A percentile compares a stretch with the other conserved stretches of the same genome.
phyloP scores from a whole-genome alignment of 2,888 invertebrate genomes.

The Adelognathus sp. region DNA sequence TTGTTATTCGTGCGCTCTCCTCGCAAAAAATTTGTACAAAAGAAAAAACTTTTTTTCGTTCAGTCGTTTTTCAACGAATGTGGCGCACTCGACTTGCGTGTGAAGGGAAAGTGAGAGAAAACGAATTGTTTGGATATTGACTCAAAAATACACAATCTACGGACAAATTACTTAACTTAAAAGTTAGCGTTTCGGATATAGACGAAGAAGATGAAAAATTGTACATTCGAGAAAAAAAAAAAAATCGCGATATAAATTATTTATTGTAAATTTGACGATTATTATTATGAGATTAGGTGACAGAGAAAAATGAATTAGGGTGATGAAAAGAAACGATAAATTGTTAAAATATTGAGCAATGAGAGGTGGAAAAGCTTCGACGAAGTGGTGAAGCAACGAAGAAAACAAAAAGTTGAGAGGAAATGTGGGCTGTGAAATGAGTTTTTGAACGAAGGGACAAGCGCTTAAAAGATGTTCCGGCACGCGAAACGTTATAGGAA shows the following conservation, averaged over 20 bases:
- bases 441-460: conserved; percentile 60
- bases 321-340: conserved; percentile 51
- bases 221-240: conserved; percentile 77
- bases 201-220: conserved; percentile 69
- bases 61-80: conserved; percentile 9
- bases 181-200: conserved; percentile 24
- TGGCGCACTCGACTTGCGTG: conserved; percentile 18
- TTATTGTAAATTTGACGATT: conserved; percentile 76
- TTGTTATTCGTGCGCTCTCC: conserved; percentile 19
- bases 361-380: conserved; percentile 41
- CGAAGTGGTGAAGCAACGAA: too few relatives aligned
- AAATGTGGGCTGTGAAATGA: conserved; percentile 80
- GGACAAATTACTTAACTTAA: conserved; percentile 76
- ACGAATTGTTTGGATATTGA: neutral
- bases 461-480: conserved; percentile 63
- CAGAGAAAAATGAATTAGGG: conserved; percentile 44
- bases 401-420: conserved; percentile 66
- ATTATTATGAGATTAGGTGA: conserved; percentile 58
- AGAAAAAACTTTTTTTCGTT: conserved; percentile 69
- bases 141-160: conserved; percentile 52
- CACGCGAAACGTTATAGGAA: conserved; percentile 34
- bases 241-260: conserved; percentile 78
- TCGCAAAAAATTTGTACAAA: conserved; percentile 74
- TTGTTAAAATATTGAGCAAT: conserved; percentile 52
- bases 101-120: conserved; percentile 40